Percentiles rank a stretch among this genome's conserved stretches.
These are phyloP conservation scores for Ficedula albicollis DNA, from an alignment of 2,797 vertebrate genomes.

Conservation along the genomic window DNA sequence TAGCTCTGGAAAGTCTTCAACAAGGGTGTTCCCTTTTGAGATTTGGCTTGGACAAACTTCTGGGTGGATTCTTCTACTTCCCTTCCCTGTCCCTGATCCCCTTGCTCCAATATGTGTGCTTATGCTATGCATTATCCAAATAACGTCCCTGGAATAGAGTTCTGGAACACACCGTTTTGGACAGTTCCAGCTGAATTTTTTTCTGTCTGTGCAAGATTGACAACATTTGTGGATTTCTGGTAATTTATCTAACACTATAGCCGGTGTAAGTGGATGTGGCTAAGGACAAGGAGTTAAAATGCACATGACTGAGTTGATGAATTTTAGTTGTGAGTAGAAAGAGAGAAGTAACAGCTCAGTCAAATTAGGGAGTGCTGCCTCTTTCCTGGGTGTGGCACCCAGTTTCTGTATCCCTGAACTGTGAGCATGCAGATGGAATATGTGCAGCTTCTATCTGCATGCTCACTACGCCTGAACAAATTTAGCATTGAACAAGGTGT, in stretches of 20 bases:
- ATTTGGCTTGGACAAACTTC: not conserved
- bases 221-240: not conserved
- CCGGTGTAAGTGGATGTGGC: not conserved
- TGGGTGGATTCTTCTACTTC: not conserved
- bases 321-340: not conserved
- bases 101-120: not conserved
- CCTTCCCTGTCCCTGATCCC: not conserved
- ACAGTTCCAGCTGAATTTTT: not conserved
- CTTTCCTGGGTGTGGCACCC: not conserved
- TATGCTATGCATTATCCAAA: not conserved
- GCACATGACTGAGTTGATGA: too few relatives aligned
- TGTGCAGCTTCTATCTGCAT: not conserved
- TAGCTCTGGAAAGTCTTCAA: not conserved
- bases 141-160: not conserved
- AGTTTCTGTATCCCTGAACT: not conserved
- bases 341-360: not conserved
- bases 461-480: rapidly evolving
- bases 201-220: not conserved
- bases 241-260: not conserved
- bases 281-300: not conserved
- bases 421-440: not conserved
- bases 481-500: not conserved
- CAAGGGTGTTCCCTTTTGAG: not conserved
- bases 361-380: not conserved
- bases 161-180: not conserved